Evolutionary conservation across 2,113 vertebrate species (phyloP).

Genomic region (Callocephalon fimbriatum): DNA sequence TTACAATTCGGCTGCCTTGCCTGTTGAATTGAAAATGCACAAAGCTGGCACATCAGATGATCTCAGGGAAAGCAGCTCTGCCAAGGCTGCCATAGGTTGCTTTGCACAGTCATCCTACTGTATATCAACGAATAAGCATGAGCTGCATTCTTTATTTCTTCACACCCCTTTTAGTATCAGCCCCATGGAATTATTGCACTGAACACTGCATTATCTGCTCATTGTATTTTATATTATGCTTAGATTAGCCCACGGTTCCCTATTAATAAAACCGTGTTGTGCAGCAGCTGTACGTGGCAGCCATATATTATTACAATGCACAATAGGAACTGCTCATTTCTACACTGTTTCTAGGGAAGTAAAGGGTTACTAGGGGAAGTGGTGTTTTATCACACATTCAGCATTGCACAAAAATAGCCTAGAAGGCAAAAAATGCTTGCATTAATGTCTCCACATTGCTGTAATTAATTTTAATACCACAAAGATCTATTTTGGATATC

Average conservation of each 20-base stretch:
- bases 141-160: neutral
- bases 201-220: neutral
- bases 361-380: constrained; percentile 73
- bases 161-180: neutral
- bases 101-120: neutral
- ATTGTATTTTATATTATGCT: neutral
- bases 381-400: constrained; percentile 41
- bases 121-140: neutral
- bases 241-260: rapidly evolving
- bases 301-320: constrained; percentile 18
- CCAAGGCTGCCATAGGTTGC: neutral
- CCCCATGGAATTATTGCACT: neutral
- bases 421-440: constrained; percentile 26
- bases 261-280: neutral
- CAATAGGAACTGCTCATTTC: constrained; percentile 52
- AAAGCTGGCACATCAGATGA: neutral
- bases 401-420: constrained; percentile 55
- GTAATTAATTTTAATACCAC: constrained; percentile 11
- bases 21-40: neutral
- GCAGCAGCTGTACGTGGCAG: constrained; percentile 2
- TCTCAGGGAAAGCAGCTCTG: neutral
- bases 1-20: neutral
- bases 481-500: constrained; percentile 14
- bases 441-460: neutral
- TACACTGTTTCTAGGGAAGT: constrained; percentile 63